A percentile compares a stretch with the other conserved stretches of the same genome.
Evolutionary conservation across 2,797 vertebrate species (phyloP).

Genomic region (Tenualosa thibaudeaui): DNA sequence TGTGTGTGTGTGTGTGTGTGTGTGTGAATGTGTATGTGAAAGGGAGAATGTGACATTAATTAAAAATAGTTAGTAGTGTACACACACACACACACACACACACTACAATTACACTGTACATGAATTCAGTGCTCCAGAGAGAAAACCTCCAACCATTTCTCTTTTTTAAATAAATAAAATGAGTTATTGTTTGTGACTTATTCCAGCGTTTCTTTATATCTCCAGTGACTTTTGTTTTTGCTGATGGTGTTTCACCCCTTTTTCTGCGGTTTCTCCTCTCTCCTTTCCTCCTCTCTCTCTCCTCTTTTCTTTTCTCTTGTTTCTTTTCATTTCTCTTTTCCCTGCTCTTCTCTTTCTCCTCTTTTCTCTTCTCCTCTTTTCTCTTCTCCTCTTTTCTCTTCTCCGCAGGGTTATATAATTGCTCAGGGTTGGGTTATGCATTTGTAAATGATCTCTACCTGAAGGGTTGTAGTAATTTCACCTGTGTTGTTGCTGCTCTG

Average conservation of each 20-base stretch:
- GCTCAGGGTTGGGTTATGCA: no score
- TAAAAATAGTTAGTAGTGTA: background rate
- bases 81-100: slow-evolving; percentile 5
- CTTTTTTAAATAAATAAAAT: background rate
- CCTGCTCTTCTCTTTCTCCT: background rate
- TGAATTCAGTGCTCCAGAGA: background rate
- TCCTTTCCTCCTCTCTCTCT: background rate
- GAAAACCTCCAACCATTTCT: background rate
- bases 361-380: background rate
- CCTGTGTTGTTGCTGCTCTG: no score
- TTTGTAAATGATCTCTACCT: no score
- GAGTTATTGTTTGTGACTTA: background rate
- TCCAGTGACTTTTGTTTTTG: background rate
- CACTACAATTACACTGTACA: background rate
- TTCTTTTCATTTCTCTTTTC: background rate
- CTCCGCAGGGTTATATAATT: no score
- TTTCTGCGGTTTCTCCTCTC: background rate
- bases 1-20: background rate
- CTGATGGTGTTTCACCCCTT: no score
- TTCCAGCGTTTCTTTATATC: background rate
- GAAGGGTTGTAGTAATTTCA: no score
- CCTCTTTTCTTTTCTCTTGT: background rate
- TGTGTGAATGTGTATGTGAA: background rate
- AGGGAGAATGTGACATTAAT: background rate
- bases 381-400: background rate